A percentile compares a stretch with the other conserved stretches of the same genome.
These are phyloP conservation scores for Rhinolophus ferrumequinum DNA, from an alignment of 2,113 vertebrate genomes.

Conservation along the genomic window DNA sequence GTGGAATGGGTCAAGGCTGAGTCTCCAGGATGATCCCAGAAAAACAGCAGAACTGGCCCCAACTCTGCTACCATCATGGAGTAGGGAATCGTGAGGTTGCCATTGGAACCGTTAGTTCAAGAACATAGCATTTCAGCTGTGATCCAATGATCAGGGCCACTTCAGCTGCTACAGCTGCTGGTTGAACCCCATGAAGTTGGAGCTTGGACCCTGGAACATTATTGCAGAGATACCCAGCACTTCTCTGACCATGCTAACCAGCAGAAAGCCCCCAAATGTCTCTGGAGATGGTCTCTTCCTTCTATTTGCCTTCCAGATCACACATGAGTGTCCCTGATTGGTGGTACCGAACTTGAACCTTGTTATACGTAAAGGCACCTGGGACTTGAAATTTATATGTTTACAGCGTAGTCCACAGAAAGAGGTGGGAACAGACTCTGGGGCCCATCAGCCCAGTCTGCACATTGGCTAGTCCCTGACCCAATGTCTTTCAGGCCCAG, in stretches of 20 bases:
- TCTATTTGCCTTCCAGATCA: not conserved
- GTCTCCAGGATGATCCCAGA: not conserved
- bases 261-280: not conserved
- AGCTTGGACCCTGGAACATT: not conserved
- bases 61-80: not conserved
- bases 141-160: not conserved
- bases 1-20: not conserved
- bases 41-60: not conserved
- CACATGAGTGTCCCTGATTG: not conserved
- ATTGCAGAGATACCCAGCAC: not conserved
- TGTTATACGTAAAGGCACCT: not conserved
- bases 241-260: not conserved
- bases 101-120: not conserved
- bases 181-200: not conserved
- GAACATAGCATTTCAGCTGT: not conserved
- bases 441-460: not conserved
- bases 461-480: not conserved
- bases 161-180: not conserved
- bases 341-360: not conserved
- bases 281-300: not conserved
- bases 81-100: not conserved
- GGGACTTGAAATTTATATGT: not conserved
- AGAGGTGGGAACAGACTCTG: not conserved
- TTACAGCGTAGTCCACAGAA: not conserved
- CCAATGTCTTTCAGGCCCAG: not conserved